Conservation (phyloP, 2,888 invertebrate species). For the Creontiades dilutus region DNA sequence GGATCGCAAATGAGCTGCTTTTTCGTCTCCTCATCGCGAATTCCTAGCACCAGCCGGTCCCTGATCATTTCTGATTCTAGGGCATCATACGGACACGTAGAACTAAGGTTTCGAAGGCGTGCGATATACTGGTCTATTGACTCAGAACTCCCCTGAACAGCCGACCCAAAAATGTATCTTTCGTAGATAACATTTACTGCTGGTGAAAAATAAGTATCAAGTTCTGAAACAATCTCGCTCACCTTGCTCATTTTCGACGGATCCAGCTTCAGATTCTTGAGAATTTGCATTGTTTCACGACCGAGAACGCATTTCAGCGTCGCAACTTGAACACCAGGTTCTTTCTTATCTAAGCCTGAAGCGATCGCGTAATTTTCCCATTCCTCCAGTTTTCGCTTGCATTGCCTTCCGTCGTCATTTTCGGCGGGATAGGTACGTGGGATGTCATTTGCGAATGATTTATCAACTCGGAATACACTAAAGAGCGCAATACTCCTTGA, state of each 20-base stretch:
- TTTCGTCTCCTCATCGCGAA: constrained; percentile 40
- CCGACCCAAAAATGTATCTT: constrained; percentile 24
- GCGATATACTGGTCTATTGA: constrained; percentile 2
- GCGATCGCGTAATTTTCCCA: constrained; percentile 33
- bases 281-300: constrained; percentile 16
- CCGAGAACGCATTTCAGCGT: constrained; percentile 1
- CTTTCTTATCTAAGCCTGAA: constrained; percentile 32
- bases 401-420: constrained; percentile 41
- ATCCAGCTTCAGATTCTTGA: not conserved
- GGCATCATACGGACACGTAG: not conserved
- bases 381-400: constrained; percentile 45
- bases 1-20: not conserved
- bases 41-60: not conserved
- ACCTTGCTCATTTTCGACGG: not conserved
- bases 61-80: constrained; percentile 25
- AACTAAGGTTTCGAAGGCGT: not conserved
- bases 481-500: too few species aligned
- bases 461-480: too few species aligned
- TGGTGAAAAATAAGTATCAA: constrained; percentile 83
- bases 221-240: constrained; percentile 80
- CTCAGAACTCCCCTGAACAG: not conserved
- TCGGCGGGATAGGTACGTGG: not conserved
- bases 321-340: not conserved
- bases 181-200: not conserved
- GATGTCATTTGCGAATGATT: too few species aligned